Conservation (phyloP, 2,113 vertebrate genomes). For the Lamprotornis superbus region DNA sequence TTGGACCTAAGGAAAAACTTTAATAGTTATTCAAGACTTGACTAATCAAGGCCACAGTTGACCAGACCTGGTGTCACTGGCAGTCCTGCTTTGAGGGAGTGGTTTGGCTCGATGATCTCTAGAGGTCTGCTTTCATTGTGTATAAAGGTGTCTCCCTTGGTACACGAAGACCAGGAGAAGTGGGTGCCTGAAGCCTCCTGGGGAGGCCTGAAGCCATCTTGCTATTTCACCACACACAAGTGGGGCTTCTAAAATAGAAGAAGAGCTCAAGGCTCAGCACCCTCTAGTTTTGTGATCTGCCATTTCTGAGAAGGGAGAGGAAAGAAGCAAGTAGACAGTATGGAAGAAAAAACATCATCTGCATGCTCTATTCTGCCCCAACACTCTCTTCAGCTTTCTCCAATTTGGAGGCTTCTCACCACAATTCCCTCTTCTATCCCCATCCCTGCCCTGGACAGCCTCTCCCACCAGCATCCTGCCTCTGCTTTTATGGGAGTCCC, state of each 20-base stretch:
- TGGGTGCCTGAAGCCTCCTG: not conserved
- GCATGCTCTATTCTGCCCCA: not conserved
- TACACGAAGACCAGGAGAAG: not conserved
- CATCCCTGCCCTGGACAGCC: not conserved
- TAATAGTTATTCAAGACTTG: not conserved
- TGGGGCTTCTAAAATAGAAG: not conserved
- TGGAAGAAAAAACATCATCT: not conserved
- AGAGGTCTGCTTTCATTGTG: not conserved
- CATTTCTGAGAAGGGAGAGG: not conserved
- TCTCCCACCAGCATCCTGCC: accelerated
- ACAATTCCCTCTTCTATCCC: not conserved
- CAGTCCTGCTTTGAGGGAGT: not conserved
- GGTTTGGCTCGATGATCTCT: not conserved
- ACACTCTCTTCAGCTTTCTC: not conserved
- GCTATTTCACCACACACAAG: not conserved
- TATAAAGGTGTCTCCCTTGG: not conserved
- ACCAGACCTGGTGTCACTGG: not conserved
- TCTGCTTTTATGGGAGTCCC: not conserved
- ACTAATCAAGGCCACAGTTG: not conserved
- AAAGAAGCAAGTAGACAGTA: not conserved
- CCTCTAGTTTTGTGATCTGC: not conserved
- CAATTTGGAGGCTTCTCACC: not conserved
- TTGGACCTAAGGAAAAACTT: not conserved
- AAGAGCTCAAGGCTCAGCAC: not conserved
- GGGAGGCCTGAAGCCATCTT: not conserved